These are phyloP conservation scores for Hoplodrina blanda DNA, from an alignment of 2,888 invertebrate species.

Conservation along the genomic window DNA sequence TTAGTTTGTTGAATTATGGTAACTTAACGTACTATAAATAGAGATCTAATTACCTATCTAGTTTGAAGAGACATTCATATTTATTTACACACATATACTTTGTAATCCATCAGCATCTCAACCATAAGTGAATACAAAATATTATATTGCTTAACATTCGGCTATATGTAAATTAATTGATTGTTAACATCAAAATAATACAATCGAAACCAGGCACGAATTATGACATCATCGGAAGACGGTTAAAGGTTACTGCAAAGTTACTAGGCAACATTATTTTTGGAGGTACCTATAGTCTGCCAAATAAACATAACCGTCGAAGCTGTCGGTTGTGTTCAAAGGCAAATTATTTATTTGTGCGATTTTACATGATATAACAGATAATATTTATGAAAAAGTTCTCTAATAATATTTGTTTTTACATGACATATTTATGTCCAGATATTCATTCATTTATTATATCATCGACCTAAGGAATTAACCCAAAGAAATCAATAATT, in stretches of 20 bases:
- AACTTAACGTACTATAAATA: background rate
- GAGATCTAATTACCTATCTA: background rate
- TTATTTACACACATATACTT: background rate
- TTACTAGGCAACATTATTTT: constrained; percentile 34
- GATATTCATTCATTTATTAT: too few species aligned
- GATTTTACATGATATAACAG: too few species aligned
- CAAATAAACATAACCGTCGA: background rate
- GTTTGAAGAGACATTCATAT: background rate
- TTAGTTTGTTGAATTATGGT: background rate
- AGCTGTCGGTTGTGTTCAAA: background rate
- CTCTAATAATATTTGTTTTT: too few species aligned
- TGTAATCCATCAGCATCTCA: background rate
- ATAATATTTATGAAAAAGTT: too few species aligned
- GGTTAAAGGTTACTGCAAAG: constrained; percentile 61
- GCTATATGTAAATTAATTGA: constrained; percentile 49
- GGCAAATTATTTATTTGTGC: too few species aligned
- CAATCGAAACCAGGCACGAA: constrained; percentile 65
- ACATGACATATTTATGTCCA: too few species aligned
- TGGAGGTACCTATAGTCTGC: constrained; percentile 11
- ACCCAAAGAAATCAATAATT: too few species aligned
- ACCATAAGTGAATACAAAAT: constrained; percentile 21
- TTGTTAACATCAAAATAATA: constrained; percentile 54
- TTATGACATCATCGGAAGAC: constrained; percentile 67
- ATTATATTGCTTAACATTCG: constrained; percentile 20
- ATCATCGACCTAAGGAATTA: too few species aligned